Base-by-base conservation (phyloP, 2,113 vertebrate species). In the Grus americana region DNA sequence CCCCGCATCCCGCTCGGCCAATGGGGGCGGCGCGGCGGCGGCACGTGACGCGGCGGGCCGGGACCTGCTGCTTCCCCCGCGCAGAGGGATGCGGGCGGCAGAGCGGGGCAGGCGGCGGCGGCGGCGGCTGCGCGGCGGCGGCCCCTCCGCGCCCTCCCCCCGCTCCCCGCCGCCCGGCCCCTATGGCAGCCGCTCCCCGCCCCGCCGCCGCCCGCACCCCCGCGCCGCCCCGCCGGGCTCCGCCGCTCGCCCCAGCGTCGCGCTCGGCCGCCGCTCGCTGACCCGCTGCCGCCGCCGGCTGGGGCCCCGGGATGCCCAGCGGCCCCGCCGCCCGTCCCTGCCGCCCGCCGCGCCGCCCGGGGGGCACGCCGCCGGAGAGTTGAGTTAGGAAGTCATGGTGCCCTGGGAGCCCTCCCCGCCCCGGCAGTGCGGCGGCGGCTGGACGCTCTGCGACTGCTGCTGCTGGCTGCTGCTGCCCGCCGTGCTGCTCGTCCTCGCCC, bases 391-490 rank as follows among this genome's bases (percentile, higher is more conserved):
- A 98, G 98, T 96, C 98, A 98, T 98, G 98, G 97, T 98, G 98
- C 97, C 95, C 81, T 91, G 96, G 97, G 97, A 97, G 88, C 93
- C 97, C 91, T 96, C 95, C 88, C 79, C 94, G 72, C 96, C 97
- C 94, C 98, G 98, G 97, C 98, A 96, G 97, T 95, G 97, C 95
- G 83, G 96, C 96, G 92, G 98, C 96, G 96, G 98, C 98, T 98
- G 98, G 98, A 98, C 98, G 88, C 98, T 97, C 92, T 90, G 98
- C 94, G 97, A 98, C 90, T 97, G 97, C 95, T 97, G 97, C 34
- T 97, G 97, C 98, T 98, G 98, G 98, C 93, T 98, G 95, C 97
- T 98, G 78, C 96, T 98, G 92, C 98, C 98, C 27, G 91, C 96
- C 79, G 86, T 97, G 93, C 85, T 98, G 42, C 97, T 98, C 46